These are phyloP conservation scores for Todiramphus chloris DNA, from an alignment of 2,113 vertebrate species.

Conservation along the genomic window DNA sequence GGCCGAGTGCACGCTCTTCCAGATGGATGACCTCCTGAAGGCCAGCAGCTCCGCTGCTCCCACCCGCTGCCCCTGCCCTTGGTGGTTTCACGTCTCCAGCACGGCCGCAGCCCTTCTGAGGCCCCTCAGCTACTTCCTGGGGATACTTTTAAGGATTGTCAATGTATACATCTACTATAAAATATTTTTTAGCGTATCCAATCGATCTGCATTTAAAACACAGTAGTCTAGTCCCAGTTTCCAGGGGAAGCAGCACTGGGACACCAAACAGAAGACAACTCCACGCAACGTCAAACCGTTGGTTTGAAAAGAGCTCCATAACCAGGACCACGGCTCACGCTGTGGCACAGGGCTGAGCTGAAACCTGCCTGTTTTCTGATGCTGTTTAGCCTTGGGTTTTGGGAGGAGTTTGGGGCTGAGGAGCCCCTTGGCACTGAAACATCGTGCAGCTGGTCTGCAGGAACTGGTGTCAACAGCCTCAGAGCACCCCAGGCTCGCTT, in stretches of 20 bases:
- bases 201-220: neutral
- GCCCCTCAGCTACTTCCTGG: conserved; percentile 57
- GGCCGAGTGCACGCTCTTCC: conserved; percentile 51
- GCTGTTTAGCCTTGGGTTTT: neutral
- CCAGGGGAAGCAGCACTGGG: neutral
- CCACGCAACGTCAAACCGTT: rapidly evolving
- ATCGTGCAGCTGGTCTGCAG: no score
- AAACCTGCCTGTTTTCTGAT: neutral
- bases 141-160: conserved; percentile 68
- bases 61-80: neutral
- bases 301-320: neutral
- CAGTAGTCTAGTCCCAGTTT: neutral
- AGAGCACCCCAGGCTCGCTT: rapidly evolving
- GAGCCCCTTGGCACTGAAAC: neutral
- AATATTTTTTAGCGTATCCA: conserved; percentile 61
- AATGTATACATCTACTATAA: conserved; percentile 78
- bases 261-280: neutral
- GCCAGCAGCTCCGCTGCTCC: neutral
- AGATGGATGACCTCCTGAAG: neutral
- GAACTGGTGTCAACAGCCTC: neutral
- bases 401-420: neutral
- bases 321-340: neutral
- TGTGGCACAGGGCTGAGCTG: neutral
- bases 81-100: neutral
- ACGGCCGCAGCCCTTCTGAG: neutral